These are phyloP conservation scores for Chloromyia formosa DNA, from an alignment of 2,888 invertebrate genomes.

Conservation along the genomic window DNA sequence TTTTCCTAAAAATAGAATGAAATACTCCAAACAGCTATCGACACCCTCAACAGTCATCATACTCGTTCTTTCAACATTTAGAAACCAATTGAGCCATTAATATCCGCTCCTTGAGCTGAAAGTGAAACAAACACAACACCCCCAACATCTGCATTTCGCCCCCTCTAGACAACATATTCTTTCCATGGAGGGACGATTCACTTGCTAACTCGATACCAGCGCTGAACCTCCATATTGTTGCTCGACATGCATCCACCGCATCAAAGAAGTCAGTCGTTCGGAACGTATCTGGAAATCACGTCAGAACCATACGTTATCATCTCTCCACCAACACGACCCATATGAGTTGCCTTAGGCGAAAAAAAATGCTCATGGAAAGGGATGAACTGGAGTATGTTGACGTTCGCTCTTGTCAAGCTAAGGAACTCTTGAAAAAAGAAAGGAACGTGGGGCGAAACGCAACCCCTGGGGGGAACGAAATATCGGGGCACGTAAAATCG, in stretches of 20 bases:
- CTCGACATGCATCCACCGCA: constrained; percentile 8
- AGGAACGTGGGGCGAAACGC: background rate
- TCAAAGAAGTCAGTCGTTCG: constrained; percentile 20
- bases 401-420: constrained; percentile 1
- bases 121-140: constrained; percentile 30
- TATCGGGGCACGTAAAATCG: constrained; percentile 27
- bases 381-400: background rate
- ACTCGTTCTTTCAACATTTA: background rate
- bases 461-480: background rate
- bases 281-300: constrained; percentile 19
- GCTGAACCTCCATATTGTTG: background rate
- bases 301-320: background rate
- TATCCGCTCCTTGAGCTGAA: constrained; percentile 25
- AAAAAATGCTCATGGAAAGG: background rate
- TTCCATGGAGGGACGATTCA: background rate
- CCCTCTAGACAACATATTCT: background rate
- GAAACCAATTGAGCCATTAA: constrained; percentile 40
- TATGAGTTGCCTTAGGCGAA: constrained; percentile 5
- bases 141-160: background rate
- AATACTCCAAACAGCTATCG: constrained; percentile 34
- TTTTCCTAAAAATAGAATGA: background rate
- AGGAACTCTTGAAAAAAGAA: constrained; percentile 4
- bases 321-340: background rate
- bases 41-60: constrained; percentile 21
- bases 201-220: background rate